Conservation (phyloP, 2,113 vertebrate species). For the Clupea harengus region DNA sequence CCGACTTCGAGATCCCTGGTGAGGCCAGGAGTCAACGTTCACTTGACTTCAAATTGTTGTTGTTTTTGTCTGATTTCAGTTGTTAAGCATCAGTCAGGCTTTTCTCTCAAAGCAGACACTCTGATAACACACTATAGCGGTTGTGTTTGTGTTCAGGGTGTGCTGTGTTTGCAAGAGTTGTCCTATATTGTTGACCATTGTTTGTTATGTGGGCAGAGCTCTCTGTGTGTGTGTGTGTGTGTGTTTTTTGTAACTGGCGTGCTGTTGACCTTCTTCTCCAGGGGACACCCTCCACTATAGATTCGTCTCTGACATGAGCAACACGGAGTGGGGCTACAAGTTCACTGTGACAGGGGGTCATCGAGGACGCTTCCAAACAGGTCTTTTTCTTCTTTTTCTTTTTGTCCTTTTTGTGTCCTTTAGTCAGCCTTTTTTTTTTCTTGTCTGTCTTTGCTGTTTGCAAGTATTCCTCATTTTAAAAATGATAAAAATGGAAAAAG, state of each 20-base stretch:
- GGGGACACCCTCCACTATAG: constrained; percentile 91
- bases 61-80: background rate
- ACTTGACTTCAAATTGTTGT: background rate
- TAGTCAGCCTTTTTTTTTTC: background rate
- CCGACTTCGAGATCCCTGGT: constrained; percentile 95
- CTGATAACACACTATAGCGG: background rate
- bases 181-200: background rate
- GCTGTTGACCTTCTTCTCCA: constrained; percentile 49
- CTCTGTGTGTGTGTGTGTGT: background rate
- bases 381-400: constrained; percentile 56
- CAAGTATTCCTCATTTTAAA: background rate
- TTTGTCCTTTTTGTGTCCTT: background rate
- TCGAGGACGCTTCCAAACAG: constrained; percentile 95
- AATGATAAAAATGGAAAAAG: background rate
- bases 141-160: background rate
- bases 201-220: background rate
- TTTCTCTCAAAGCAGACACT: background rate
- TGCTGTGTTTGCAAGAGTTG: background rate
- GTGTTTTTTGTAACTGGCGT: background rate
- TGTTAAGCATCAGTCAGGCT: background rate
- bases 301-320: constrained; percentile 97
- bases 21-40: constrained; percentile 13
- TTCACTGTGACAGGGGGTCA: constrained; percentile 94
- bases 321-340: constrained; percentile 97
- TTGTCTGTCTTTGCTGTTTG: background rate